These are phyloP conservation scores for Amphiprion clarkii DNA, from an alignment of 2,797 vertebrate species.

Conservation along the genomic window DNA sequence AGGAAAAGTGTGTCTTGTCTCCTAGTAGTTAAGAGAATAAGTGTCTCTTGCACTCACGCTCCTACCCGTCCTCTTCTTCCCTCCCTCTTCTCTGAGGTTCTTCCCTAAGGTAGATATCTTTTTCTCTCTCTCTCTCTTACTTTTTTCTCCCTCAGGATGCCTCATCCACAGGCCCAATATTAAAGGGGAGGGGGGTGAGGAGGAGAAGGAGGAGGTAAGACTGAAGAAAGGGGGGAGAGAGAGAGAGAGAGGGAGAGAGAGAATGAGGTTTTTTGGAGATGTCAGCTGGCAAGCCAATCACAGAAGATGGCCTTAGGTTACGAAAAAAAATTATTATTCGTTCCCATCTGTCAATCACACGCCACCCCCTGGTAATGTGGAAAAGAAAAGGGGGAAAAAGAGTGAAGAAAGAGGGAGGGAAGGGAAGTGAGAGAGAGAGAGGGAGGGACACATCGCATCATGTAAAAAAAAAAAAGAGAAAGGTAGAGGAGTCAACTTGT, in stretches of 20 bases:
- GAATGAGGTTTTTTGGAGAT: conserved; percentile 87
- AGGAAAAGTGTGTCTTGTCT: conserved; percentile 87
- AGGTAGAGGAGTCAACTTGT: conserved; percentile 79
- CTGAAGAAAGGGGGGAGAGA: conserved; percentile 31
- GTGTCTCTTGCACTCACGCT: conserved; percentile 87
- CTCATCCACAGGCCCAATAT: conserved; percentile 90
- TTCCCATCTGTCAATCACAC: conserved; percentile 91
- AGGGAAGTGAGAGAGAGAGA: conserved; percentile 70
- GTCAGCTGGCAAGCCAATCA: conserved; percentile 91
- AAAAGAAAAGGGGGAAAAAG: conserved; percentile 82
- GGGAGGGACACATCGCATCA: conserved; percentile 57
- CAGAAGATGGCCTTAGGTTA: conserved; percentile 90
- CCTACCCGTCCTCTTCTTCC: conserved; percentile 87
- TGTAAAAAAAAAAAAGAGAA: conserved; percentile 45
- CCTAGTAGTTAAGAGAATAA: conserved; percentile 88
- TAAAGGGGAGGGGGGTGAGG: conserved; percentile 71
- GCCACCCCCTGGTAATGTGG: conserved; percentile 89
- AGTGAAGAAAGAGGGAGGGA: conserved; percentile 68
- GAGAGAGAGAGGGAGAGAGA: conserved; percentile 17
- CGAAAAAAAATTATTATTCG: conserved; percentile 89
- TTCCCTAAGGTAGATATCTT: conserved; percentile 92
- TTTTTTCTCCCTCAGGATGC: conserved; percentile 88
- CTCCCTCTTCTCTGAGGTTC: conserved; percentile 88
- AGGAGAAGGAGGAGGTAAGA: neutral
- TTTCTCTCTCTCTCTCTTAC: conserved; percentile 83